These are phyloP conservation scores for Diogma glabrata DNA, from an alignment of 2,888 invertebrate genomes.

Conservation along the genomic window DNA sequence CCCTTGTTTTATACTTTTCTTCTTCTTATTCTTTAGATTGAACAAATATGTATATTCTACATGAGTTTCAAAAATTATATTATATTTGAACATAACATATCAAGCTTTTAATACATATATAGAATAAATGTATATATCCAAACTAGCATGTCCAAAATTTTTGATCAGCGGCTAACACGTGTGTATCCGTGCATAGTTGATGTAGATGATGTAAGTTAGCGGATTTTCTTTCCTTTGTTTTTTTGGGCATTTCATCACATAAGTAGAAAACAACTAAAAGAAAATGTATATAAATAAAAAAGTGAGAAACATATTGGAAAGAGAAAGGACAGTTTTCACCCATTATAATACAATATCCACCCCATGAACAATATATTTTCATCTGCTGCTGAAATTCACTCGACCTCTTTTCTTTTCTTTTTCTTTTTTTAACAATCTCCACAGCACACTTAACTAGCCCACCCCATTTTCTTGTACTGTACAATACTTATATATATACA, in stretches of 20 bases:
- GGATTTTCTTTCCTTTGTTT: conserved; percentile 9
- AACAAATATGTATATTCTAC: conserved; percentile 6
- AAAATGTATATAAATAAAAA: conserved; percentile 5
- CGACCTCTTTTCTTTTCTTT: conserved; percentile 8
- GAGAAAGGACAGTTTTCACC: conserved; percentile 11
- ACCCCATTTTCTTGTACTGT: background rate
- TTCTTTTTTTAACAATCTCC: background rate
- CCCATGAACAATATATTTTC: conserved; percentile 10
- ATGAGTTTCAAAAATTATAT: conserved; percentile 6
- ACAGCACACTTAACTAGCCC: conserved; percentile 7
- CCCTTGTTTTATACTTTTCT: conserved; percentile 8
- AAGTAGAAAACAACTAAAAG: conserved; percentile 1
- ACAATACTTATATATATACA: background rate
- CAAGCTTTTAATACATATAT: conserved; percentile 1
- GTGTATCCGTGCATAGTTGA: conserved; percentile 11
- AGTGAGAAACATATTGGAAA: conserved; percentile 7
- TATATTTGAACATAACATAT: conserved; percentile 5
- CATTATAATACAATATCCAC: conserved; percentile 9
- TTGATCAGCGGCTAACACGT: conserved; percentile 12
- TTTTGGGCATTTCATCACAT: conserved; percentile 3
- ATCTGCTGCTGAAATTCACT: conserved; percentile 10
- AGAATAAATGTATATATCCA: no score
- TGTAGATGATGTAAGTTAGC: conserved; percentile 11
- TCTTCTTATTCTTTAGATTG: conserved; percentile 2
- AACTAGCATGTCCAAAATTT: conserved; percentile 9